Conservation (phyloP, 53 echinoderm and acorn worm species). For the Echinarachnius parma region DNA sequence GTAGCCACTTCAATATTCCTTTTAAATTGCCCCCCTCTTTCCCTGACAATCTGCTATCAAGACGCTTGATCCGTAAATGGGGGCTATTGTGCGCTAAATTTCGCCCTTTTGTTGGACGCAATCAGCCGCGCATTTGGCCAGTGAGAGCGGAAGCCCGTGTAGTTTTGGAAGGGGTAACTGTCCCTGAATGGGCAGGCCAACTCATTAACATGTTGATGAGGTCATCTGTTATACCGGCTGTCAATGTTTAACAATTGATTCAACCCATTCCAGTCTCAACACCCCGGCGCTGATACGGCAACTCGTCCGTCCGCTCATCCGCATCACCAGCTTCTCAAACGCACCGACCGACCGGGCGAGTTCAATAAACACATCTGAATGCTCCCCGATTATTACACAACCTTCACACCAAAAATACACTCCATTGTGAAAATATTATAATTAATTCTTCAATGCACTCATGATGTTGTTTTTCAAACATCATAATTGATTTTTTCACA, state of each 20-base stretch:
- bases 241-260: slow-evolving; percentile 21
- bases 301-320: too few relatives aligned
- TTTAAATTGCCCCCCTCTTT: background rate
- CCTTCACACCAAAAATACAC: too few relatives aligned
- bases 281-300: too few relatives aligned
- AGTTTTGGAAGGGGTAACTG: slow-evolving; percentile 14
- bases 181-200: slow-evolving; percentile 2
- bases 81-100: slow-evolving; percentile 44
- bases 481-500: too few relatives aligned
- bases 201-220: slow-evolving; percentile 47
- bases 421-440: too few relatives aligned
- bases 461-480: too few relatives aligned
- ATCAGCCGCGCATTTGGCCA: slow-evolving; percentile 8
- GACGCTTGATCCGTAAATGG: slow-evolving; percentile 41
- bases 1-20: background rate
- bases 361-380: too few relatives aligned
- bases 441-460: too few relatives aligned
- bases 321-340: too few relatives aligned
- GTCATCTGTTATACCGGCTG: slow-evolving; percentile 51
- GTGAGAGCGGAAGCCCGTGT: slow-evolving; percentile 21
- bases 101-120: slow-evolving; percentile 26
- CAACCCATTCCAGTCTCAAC: background rate
- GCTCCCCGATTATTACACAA: too few relatives aligned
- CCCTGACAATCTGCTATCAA: slow-evolving; percentile 22
- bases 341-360: too few relatives aligned